phyloP scores from a whole-genome alignment of 1,140 invertebrate genomes.

The Lethrus apterus region DNA sequence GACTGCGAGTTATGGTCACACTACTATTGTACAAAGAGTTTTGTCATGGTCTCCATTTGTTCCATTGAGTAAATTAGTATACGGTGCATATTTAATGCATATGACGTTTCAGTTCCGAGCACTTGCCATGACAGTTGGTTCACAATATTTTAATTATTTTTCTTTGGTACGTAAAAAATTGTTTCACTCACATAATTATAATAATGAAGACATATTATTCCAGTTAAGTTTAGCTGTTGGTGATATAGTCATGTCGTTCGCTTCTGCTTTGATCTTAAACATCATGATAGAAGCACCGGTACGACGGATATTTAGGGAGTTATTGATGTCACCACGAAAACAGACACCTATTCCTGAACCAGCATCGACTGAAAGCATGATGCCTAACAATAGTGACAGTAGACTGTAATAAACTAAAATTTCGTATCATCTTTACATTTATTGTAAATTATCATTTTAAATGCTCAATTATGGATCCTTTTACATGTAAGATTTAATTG shows the following conservation, averaged over 20 bases:
- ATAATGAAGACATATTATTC: constrained; percentile 4
- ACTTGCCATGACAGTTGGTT: constrained; percentile 39
- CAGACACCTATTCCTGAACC: background rate
- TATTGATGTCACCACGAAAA: constrained; percentile 17
- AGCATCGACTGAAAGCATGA: background rate
- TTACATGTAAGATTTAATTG: background rate
- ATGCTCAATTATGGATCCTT: background rate
- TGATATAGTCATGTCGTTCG: constrained; percentile 39
- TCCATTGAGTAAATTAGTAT: constrained; percentile 62
- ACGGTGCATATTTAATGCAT: constrained; percentile 61
- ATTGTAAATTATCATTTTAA: background rate
- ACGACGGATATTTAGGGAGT: constrained; percentile 40
- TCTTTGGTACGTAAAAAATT: background rate
- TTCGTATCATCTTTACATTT: background rate
- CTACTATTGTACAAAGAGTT: constrained; percentile 27
- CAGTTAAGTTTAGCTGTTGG: constrained; percentile 35
- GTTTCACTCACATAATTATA: too few species aligned
- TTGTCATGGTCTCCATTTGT: constrained; percentile 55
- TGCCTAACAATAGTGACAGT: background rate
- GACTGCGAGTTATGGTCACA: constrained; percentile 36
- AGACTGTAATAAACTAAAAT: background rate
- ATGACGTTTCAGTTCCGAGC: constrained; percentile 43
- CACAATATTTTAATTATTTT: background rate
- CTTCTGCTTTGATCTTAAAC: constrained; percentile 40
- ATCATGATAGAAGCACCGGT: constrained; percentile 45